Conservation (phyloP, 1,140 invertebrate genomes). For the Harpegnathos saltator region DNA sequence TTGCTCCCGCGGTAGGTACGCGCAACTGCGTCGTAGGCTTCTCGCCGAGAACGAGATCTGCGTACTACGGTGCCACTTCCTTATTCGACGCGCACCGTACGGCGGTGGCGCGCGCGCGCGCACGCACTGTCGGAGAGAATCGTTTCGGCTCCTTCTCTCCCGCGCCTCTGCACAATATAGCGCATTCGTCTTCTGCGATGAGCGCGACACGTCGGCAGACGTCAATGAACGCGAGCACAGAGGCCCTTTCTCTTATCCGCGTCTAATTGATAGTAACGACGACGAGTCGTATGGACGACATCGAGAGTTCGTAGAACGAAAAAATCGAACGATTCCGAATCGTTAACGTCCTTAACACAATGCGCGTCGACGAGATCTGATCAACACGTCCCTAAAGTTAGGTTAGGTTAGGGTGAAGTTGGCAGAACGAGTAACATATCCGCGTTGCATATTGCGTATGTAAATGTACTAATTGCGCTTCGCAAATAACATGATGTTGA, state of each 20-base stretch:
- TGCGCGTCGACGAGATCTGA: too few species aligned
- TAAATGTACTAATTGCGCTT: too few species aligned
- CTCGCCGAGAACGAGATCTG: conserved; percentile 66
- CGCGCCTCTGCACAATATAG: neutral
- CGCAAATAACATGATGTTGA: too few species aligned
- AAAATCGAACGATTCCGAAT: too few species aligned
- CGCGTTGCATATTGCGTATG: too few species aligned
- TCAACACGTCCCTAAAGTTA: too few species aligned
- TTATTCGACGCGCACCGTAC: conserved; percentile 62
- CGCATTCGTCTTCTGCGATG: conserved; percentile 11
- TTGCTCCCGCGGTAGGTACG: conserved; percentile 74
- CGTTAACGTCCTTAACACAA: too few species aligned
- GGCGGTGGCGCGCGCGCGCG: neutral
- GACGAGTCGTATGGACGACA: too few species aligned
- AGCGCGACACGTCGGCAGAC: conserved; percentile 49
- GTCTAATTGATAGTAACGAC: conserved; percentile 32
- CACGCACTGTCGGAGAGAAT: conserved; percentile 2
- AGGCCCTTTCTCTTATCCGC: conserved; percentile 15
- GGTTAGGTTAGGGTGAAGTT: too few species aligned
- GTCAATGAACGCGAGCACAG: conserved; percentile 46
- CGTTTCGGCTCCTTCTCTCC: conserved; percentile 16
- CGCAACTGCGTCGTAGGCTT: conserved; percentile 74
- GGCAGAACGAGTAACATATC: too few species aligned
- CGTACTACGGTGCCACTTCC: conserved; percentile 62
- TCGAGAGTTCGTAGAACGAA: too few species aligned